A percentile compares a stretch with the other conserved stretches of the same genome.
phyloP scores from a whole-genome alignment of 2,797 vertebrate genomes.

The Pygocentrus nattereri region DNA sequence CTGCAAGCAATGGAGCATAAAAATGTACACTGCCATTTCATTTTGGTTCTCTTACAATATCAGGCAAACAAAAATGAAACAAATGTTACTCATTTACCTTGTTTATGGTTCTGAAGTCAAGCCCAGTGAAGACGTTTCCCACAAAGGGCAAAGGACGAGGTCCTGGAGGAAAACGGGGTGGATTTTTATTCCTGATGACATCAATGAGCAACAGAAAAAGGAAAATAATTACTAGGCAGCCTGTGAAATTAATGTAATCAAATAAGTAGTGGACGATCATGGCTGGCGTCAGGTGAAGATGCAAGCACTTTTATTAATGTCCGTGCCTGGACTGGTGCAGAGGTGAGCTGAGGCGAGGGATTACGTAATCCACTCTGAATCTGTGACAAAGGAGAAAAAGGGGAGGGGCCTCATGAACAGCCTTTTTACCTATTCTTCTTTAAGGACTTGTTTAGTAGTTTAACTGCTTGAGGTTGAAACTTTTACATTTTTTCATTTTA shows the following conservation, averaged over 20 bases:
- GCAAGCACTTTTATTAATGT: neutral
- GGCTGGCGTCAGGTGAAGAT: neutral
- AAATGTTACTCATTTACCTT: constrained; percentile 60
- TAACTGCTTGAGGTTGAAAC: neutral
- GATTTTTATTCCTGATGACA: constrained; percentile 74
- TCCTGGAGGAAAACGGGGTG: constrained; percentile 81
- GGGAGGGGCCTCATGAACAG: no score
- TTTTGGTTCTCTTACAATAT: neutral
- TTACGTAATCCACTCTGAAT: constrained; percentile 27
- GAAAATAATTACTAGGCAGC: constrained; percentile 50
- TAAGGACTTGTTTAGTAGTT: neutral
- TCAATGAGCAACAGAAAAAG: constrained; percentile 72
- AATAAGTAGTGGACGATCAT: constrained; percentile 74
- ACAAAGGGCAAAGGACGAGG: constrained; percentile 79
- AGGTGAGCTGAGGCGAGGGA: neutral
- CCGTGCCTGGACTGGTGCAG: neutral
- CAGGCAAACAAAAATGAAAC: neutral
- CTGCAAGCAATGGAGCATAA: neutral
- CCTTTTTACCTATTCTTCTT: neutral
- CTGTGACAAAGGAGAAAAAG: neutral
- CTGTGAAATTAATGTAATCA: constrained; percentile 63
- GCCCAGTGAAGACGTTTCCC: constrained; percentile 78
- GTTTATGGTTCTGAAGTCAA: constrained; percentile 71
- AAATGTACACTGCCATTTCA: neutral
- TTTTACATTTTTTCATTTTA: no score